Conservation (phyloP, 2,113 vertebrate species). For the Andinoacara biseriatus region DNA sequence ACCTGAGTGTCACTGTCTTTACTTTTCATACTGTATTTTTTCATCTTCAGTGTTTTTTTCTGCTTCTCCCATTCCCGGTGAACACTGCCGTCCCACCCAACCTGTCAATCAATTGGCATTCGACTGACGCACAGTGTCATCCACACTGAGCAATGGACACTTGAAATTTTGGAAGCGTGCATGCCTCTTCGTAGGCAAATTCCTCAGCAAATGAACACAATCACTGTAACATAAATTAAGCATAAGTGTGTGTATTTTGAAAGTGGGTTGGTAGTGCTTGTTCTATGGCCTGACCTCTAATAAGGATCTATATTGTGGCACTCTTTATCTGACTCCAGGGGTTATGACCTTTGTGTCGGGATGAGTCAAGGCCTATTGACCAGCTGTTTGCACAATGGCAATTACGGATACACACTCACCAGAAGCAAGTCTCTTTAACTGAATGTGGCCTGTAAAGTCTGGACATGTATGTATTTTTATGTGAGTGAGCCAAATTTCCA, state of each 20-base stretch:
- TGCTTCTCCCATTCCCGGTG: neutral
- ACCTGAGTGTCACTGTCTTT: neutral
- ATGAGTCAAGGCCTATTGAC: slow-evolving; percentile 29
- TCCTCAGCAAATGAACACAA: neutral
- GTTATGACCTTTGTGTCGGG: slow-evolving; percentile 27
- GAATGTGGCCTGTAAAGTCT: neutral
- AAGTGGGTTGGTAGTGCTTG: neutral
- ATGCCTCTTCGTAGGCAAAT: neutral
- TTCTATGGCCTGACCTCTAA: neutral
- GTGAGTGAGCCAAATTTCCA: too few species aligned
- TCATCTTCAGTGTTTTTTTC: neutral
- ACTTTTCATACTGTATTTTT: neutral
- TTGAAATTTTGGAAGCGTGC: neutral
- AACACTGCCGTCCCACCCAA: too few species aligned
- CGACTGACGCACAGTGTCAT: neutral
- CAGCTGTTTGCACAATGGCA: slow-evolving; percentile 41
- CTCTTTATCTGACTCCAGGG: slow-evolving; percentile 53
- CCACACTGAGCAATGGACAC: neutral
- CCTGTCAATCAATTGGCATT: neutral
- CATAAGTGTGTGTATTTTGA: neutral
- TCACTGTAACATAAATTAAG: neutral
- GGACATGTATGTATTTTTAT: too few species aligned
- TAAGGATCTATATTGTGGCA: slow-evolving; percentile 24
- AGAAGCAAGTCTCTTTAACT: neutral
- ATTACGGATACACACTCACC: neutral